Evolutionary conservation across 2,888 invertebrate species (phyloP).

Genomic region (Orthosia incerta): DNA sequence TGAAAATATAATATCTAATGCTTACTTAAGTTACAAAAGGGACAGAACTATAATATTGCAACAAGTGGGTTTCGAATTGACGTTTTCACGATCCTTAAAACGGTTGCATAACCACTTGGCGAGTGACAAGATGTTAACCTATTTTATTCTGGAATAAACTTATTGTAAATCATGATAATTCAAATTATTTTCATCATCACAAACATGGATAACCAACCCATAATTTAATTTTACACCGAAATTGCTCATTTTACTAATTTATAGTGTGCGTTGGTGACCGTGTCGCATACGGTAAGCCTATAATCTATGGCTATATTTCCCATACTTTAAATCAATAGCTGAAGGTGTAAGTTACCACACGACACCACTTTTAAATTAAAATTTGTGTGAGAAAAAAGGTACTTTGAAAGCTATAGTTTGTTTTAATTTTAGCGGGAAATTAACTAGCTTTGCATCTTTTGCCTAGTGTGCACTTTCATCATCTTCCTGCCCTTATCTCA

Average conservation of each 20-base stretch:
- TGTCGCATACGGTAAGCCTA: conserved; percentile 12
- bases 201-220: not conserved
- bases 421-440: not conserved
- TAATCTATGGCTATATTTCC: conserved; percentile 36
- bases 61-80: not conserved
- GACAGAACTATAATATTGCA: too few relatives aligned
- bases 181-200: not conserved
- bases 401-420: not conserved
- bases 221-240: conserved; percentile 4
- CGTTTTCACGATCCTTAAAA: not conserved
- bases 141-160: not conserved
- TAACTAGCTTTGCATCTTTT: not conserved
- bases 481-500: too few relatives aligned
- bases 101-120: not conserved
- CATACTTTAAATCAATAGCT: conserved; percentile 17
- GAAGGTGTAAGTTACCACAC: conserved; percentile 11
- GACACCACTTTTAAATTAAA: conserved; percentile 12
- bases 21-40: not conserved
- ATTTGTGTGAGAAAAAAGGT: conserved; percentile 34
- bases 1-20: too few relatives aligned
- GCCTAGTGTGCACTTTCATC: too few relatives aligned
- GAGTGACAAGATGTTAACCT: not conserved
- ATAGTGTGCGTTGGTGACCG: conserved; percentile 15
- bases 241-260: conserved; percentile 27
- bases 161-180: not conserved